These are phyloP conservation scores for Marmota flaviventris DNA, from an alignment of 2,113 vertebrate genomes.

Conservation along the genomic window DNA sequence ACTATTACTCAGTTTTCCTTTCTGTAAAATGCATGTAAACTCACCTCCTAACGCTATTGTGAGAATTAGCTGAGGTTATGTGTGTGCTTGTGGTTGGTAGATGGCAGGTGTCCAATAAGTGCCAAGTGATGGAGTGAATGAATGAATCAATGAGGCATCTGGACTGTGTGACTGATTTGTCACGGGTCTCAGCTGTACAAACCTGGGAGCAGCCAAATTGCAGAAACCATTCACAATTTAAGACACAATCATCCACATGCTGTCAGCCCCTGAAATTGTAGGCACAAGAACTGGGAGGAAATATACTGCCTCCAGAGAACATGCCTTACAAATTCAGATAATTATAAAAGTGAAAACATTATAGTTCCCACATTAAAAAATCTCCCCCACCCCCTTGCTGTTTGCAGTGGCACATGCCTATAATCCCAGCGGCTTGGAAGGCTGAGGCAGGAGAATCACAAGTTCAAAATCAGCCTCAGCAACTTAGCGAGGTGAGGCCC, in stretches of 20 bases:
- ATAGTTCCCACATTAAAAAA: neutral
- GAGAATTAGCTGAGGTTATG: conserved; percentile 9
- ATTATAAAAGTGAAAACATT: neutral
- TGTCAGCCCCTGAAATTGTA: conserved; percentile 37
- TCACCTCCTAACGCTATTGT: neutral
- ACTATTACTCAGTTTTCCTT: conserved; percentile 40
- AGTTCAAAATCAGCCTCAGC: too few species aligned
- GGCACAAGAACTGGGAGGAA: conserved; percentile 39
- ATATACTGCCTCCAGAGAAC: conserved; percentile 39
- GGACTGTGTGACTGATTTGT: conserved; percentile 50
- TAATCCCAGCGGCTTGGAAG: too few species aligned
- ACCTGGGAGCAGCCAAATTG: conserved; percentile 14
- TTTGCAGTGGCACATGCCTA: too few species aligned
- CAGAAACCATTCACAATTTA: conserved; percentile 59
- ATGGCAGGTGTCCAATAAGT: neutral
- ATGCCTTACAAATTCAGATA: conserved; percentile 13
- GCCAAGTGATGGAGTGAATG: conserved; percentile 9
- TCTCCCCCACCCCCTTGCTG: too few species aligned
- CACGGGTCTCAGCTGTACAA: conserved; percentile 46
- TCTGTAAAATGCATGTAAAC: conserved; percentile 18
- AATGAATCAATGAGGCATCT: conserved; percentile 37
- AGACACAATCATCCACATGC: conserved; percentile 55
- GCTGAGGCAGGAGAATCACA: too few species aligned
- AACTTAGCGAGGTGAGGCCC: too few species aligned
- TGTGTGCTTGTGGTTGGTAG: neutral